Percentiles rank a stretch among this genome's conserved stretches.
Conservation (phyloP, 2,888 invertebrate genomes). For the Ametastegia equiseti region DNA sequence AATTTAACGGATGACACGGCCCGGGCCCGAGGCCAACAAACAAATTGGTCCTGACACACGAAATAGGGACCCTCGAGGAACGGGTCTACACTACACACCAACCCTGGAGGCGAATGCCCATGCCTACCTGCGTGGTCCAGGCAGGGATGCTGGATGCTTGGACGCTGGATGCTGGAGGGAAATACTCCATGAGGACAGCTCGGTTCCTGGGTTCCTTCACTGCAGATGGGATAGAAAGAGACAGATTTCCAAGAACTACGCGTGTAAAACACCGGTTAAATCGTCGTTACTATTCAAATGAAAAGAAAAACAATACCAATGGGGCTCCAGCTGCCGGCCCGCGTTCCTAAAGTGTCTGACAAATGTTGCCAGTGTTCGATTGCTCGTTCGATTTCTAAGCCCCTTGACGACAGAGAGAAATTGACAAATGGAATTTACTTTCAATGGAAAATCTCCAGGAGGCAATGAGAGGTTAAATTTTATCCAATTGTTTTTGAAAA, state of each 20-base stretch:
- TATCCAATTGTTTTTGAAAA: neutral
- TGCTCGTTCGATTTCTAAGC: conserved; percentile 9
- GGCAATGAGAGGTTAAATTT: neutral
- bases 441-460: neutral
- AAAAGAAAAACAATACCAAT: conserved; percentile 66
- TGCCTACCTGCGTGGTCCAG: conserved; percentile 40
- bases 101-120: conserved; percentile 53
- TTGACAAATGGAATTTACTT: neutral
- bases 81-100: conserved; percentile 36
- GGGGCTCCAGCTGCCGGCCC: no score
- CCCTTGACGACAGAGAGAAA: neutral
- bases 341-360: conserved; percentile 71
- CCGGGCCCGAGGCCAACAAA: conserved; percentile 58
- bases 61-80: conserved; percentile 63
- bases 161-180: conserved; percentile 12
- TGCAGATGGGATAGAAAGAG: conserved; percentile 61
- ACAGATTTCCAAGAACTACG: conserved; percentile 70
- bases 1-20: conserved; percentile 68
- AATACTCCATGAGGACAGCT: conserved; percentile 62
- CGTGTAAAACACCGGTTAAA: conserved; percentile 73
- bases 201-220: no score
- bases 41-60: conserved; percentile 74
- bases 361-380: conserved; percentile 64
- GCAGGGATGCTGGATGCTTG: conserved; percentile 9
- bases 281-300: conserved; percentile 71